Conservation (phyloP, 2,888 invertebrate genomes). For the Antitype chi region DNA sequence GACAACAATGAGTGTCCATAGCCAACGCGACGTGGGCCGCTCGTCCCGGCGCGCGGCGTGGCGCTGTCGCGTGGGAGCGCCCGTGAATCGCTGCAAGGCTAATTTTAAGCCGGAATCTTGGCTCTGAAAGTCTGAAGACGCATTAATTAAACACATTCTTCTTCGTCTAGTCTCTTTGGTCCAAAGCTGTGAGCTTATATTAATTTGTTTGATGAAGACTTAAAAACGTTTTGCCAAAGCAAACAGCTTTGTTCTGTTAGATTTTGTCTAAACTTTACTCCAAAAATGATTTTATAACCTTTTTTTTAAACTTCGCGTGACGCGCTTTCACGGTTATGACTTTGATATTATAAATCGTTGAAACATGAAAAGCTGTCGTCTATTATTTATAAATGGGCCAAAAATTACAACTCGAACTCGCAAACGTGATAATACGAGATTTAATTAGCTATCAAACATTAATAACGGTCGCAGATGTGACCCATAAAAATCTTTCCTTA, state of each 20-base stretch:
- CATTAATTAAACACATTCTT: conserved; percentile 82
- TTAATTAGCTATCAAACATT: conserved; percentile 53
- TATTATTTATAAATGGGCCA: conserved; percentile 38
- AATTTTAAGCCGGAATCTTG: conserved; percentile 86
- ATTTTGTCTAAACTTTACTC: conserved; percentile 23
- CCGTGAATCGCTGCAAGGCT: conserved; percentile 81
- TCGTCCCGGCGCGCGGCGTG: conserved; percentile 59
- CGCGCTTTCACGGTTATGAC: conserved; percentile 34
- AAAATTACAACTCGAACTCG: conserved; percentile 13
- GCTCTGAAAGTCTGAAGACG: conserved; percentile 74
- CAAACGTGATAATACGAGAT: conserved; percentile 6
- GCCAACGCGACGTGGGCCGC: conserved; percentile 49
- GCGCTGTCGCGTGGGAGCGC: conserved; percentile 75
- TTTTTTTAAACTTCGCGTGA: conserved; percentile 40
- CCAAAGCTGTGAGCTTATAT: conserved; percentile 61
- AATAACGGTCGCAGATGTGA: conserved; percentile 48
- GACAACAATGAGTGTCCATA: conserved; percentile 48
- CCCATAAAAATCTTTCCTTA: conserved; percentile 38
- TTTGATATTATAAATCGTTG: conserved; percentile 2
- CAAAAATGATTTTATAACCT: conserved; percentile 18
- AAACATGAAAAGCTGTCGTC: conserved; percentile 29
- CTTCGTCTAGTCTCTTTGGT: conserved; percentile 78
- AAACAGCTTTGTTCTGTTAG: conserved; percentile 44
- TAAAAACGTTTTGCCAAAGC: conserved; percentile 44
- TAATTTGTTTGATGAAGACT: conserved; percentile 64